These are phyloP conservation scores for Uropetala carovei DNA, from an alignment of 2,888 invertebrate species.

Conservation along the genomic window DNA sequence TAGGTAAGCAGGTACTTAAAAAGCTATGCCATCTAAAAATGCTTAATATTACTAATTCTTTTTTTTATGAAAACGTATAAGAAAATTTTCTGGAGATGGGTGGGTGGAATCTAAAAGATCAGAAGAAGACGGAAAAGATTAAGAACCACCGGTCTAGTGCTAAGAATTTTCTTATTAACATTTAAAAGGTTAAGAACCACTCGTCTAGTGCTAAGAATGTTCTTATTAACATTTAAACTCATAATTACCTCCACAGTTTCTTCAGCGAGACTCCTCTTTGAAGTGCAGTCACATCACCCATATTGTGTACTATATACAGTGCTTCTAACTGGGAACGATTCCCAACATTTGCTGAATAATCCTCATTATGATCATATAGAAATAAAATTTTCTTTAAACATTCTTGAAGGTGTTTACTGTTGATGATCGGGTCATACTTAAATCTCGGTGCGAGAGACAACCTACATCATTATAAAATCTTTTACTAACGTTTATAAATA, in stretches of 20 bases:
- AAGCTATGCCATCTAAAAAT: no score
- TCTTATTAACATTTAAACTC: no score
- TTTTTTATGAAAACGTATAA: no score
- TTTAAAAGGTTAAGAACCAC: no score
- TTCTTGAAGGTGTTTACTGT: constrained; percentile 83
- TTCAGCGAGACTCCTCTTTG: constrained; percentile 73
- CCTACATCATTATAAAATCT: constrained; percentile 74
- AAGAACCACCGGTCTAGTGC: no score
- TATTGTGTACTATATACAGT: constrained; percentile 82
- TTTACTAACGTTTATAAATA: background rate
- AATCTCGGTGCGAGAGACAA: constrained; percentile 78
- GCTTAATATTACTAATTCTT: no score
- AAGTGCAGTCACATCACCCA: constrained; percentile 79
- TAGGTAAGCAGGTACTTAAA: no score
- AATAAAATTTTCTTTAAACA: constrained; percentile 82
- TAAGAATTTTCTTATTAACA: no score
- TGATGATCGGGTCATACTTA: constrained; percentile 83
- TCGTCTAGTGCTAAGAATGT: no score
- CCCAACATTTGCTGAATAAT: constrained; percentile 70
- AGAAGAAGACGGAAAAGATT: no score
- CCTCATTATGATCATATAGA: constrained; percentile 76
- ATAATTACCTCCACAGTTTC: background rate
- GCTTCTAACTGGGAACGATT: constrained; percentile 81
- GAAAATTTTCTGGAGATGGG: no score
- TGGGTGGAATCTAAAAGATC: no score